Percentiles rank a stretch among this genome's conserved stretches.
Conservation (phyloP, 2,797 vertebrate genomes). For the Lycodopsis pacificus region DNA sequence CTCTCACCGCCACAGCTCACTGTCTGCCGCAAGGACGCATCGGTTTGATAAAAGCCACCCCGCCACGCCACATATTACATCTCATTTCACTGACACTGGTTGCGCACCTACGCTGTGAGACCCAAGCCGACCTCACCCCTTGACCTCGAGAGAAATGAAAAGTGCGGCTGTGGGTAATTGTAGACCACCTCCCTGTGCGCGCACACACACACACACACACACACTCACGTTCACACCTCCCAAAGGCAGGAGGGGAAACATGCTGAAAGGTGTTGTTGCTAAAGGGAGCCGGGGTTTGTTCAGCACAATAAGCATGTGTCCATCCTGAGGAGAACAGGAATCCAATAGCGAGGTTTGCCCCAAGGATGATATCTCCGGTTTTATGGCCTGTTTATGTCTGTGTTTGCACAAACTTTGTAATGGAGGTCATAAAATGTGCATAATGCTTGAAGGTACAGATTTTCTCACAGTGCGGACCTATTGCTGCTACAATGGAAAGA, state of each 20-base stretch:
- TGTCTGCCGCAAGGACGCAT: slow-evolving; percentile 52
- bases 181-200: slow-evolving; percentile 1
- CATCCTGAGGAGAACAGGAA: slow-evolving; percentile 66
- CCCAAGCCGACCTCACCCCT: slow-evolving; percentile 31
- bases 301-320: slow-evolving; percentile 72
- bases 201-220: slow-evolving; percentile 12
- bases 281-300: slow-evolving; percentile 49
- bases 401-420: slow-evolving; percentile 83
- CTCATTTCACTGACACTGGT: slow-evolving; percentile 58
- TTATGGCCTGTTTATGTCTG: slow-evolving; percentile 77
- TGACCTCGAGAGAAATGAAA: slow-evolving; percentile 70
- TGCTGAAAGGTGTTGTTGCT: slow-evolving; percentile 53
- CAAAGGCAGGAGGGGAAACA: slow-evolving; percentile 21
- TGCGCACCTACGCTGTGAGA: slow-evolving; percentile 16
- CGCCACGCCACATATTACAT: slow-evolving; percentile 58
- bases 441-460: slow-evolving; percentile 68
- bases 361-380: slow-evolving; percentile 74
- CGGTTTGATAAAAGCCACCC: slow-evolving; percentile 62
- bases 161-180: slow-evolving; percentile 52
- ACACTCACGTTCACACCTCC: slow-evolving; percentile 29
- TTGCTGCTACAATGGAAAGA: slow-evolving; percentile 46
- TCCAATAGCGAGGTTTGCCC: slow-evolving; percentile 73
- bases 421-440: slow-evolving; percentile 80
- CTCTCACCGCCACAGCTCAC: slow-evolving; percentile 49
- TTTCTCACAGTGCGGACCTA: slow-evolving; percentile 66